Evolutionary conservation across 2,113 vertebrate species (phyloP), one percentile per base, ranked within the genome.

Genomic region (Podarcis raffonei): DNA sequence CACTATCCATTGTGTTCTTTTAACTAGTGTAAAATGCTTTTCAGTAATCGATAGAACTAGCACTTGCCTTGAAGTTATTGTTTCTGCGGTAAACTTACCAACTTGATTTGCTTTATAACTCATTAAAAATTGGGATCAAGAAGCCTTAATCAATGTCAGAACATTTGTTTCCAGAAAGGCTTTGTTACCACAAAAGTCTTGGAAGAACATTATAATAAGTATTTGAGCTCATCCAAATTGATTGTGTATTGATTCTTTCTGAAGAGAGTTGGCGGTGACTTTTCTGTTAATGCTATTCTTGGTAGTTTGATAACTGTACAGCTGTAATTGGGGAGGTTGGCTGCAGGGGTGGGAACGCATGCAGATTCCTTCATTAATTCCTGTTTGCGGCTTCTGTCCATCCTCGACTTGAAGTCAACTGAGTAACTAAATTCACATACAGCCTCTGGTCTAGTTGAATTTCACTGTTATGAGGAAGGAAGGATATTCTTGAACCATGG

Each of bases 1-100:
- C 91, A 90, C 86, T 92, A 92, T 88, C 37, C 92, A 68, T 91
- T 84, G 1, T 5, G 0, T 86, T 94, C 83, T 87, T 84, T 85
- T 76, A 93, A 74, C 48, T 48, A 57, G 92, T 84, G 37, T 39
- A 77, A 57, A 83, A 69, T 89, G 42, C 42, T 84, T 89, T 84
- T 16, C 32, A 57, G 57, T 69, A 35, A 84, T 68, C 74, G 30
- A 37, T 84, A 83, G 39, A 57, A 78, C 66, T 39, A 42, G 57
- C 35, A 53, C 69, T 23, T 42, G 35, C 35, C 0, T 35, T 88
- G 25, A 53, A 48, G 8, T 27, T 30, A 77, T 32, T 53, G 2
- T 42, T 53, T 65, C 30, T 83, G 37, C 48, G 20, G 27, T 53
- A 68, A 88, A 57, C 42, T 37, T 65, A 69, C 74, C 62, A 78